Base-by-base conservation (phyloP, 2,113 vertebrate species). In the Actenoides hombroni region DNA sequence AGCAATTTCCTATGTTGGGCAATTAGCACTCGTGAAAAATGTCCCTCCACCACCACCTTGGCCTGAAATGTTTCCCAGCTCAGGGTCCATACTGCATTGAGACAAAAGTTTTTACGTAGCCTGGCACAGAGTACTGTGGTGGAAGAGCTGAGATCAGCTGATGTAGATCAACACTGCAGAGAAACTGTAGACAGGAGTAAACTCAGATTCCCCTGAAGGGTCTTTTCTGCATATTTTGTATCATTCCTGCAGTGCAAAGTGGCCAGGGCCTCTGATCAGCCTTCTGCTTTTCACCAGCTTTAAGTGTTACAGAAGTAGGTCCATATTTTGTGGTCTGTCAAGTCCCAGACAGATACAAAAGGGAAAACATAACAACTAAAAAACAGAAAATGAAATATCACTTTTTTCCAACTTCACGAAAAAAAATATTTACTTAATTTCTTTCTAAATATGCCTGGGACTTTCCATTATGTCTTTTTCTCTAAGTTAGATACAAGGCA, bases 31-130 rank as follows among this genome's bases (percentile, higher is more conserved):
- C 26, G 15, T 29, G 46, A 81, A 88, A 90, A 88, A 63, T 90
- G 26, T 64, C 3, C 2, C 7, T 69, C 24, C 51, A 26, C 28
- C 13, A 26, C 11, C 6, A 12, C 31, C 21, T 15, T 73, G 54
- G 29, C 35, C 42, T 0, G 0, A 70, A 90, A 61, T 33, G 17
- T 83, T 57, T 94, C 71, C 28, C n/a, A 67, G 46, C 49, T 80
- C 14, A 19, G 80, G 64, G 68, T 81, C 76, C 29, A 5, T 40
- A 42, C 10, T 0, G 2, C 49, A 6, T 9, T 0, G 0, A 76
- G 33, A 42, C 5, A 5, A 73, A 56, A 16, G 35, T 35, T 81
- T 59, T 56, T 54, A 80, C 16, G 9, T 4, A 67, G 31, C 93
- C 71, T 76, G 59, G 31, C 46, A 67, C 37, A 67, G 59, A 49